Evolutionary conservation across 2,113 vertebrate genomes (phyloP), one percentile per base, ranked within the genome.

Genomic region (Bambusicola thoracicus): DNA sequence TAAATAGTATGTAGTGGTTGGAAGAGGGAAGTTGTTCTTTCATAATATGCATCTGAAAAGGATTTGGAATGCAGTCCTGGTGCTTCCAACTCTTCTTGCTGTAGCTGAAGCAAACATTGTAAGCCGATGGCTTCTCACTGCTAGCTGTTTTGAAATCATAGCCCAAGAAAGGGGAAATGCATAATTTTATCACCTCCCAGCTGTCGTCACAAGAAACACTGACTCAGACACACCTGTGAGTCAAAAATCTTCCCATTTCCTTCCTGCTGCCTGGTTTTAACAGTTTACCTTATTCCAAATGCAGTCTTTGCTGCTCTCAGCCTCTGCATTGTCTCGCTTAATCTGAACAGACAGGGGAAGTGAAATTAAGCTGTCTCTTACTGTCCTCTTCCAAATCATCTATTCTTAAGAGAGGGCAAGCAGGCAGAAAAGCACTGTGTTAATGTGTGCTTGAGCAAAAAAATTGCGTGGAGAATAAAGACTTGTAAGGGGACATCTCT

Each of bases 231-330:
- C 81, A 95, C 87, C 87, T 89, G 73, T 90, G 91, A 94, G 51
- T 96, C 94, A 94, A 81, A 93, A 88, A 91, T 88, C 93, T 61
- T 85, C n/a, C 24, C 6, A 48, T 56, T 94, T 91, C 89, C 85
- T 94, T 94, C 44, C 82, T 93, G 82, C 76, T 89, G 76, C 76
- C 62, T 13, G 0, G 7, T 67, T 34, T 76, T 43, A 68, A 20
- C 70, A 65, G 58, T 84, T 90, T 86, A 49, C 87, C 77, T 67
- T 78, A 48, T 29, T 91, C 80, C 73, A 78, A 11, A 79, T 90
- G 48, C 85, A 90, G 81, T 90, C 82, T 93, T 87, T 83, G 59
- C 72, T 56, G 36, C 49, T 81, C 65, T 89, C 68, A 85, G 5
- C 73, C 56, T 78, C 65, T 93, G 51, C 46, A 1, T 58, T 66